Base-by-base conservation (phyloP, 2,797 vertebrate genomes). In the Sylvilagus floridanus region DNA sequence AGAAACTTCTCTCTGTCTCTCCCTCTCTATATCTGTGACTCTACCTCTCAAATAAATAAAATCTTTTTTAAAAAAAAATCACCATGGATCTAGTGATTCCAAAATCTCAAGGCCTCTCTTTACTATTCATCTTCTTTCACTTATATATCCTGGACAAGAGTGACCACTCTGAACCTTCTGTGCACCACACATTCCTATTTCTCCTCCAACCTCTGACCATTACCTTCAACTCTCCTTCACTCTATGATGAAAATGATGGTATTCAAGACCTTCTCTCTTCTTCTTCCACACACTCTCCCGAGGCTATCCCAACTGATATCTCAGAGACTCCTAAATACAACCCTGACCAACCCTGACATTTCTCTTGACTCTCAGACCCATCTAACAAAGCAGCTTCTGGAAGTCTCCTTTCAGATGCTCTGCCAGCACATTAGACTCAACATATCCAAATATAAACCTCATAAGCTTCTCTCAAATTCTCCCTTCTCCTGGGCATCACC, bases 401-500 rank as follows among this genome's bases (percentile, higher is more conserved):
- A 66, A 32, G 30, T 79, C 16, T 65, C 42, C n/a, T 71, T 65
- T 81, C 17, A 42, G 12, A 87, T 4, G 1, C 7, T 35, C 50
- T 91, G n/a, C 3, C 81, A 42, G n/a, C 1, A 52, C 7, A 66
- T 91, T 77, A 84, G 28, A 42, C 22, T 89, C 28, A 69, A 73
- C 47, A 79, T 69, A 73, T 52, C 22, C 71, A n/a, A 87, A 90
- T 86, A 79, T 22, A 90, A 93, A 93, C 4, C 7, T 68, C 28
- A 79, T 26, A 35, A 57, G 73, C 30, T 81, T 77, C 76, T 93
- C 78, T 86, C 86, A 92, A 93, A 63, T 57, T 66, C 57, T 82
- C 68, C 4, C 2, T 91, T 57, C 26, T 65, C 68, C 82, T 66
- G n/a, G 11, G 72, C 5, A 62, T 73, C 32, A 71, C 12, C 24